Base-by-base conservation (phyloP, 1,140 invertebrate species). In the Nasonia longicornis region DNA sequence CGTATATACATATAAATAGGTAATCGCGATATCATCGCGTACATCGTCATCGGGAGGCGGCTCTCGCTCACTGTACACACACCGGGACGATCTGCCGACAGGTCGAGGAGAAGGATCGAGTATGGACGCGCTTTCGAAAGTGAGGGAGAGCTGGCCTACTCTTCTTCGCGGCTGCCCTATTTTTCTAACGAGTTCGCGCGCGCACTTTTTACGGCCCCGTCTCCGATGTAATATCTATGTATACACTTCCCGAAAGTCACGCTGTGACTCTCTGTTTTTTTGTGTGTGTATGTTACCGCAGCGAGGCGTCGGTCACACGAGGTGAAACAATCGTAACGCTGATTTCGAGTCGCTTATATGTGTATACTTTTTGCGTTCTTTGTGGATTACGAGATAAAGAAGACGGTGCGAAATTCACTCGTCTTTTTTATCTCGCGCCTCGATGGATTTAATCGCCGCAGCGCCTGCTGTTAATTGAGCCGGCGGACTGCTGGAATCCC, bases 1-100 rank as follows among this genome's bases (percentile, higher is more conserved):
- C 70, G 52, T 66, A 77, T 38, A 69, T 70, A 35, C 63, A 69
- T 80, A 76, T 64, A 76, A 73, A 42, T 77, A 82, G 69, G n/a
- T 72, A 71, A 79, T 79, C 29, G 69, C 64, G 31, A 38, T 48
- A 42, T 20, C 14, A 38, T 35, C 31, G 12, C 12, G 31, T 45
- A 4, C 26, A 26, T 72, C 10, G 8, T n/a, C n/a, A n/a, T 72
- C 16, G 11, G 8, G 64, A 45, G 2, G 74, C 7, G 14, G 20
- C 38, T 67, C 14, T 22, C 31, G 20, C n/a, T 67, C 64, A 12
- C 26, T 67, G 1, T 67, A 4, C 26, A 52, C 8, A 14, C 58
- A 14, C 64, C 22, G 16, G 48, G 48, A 52, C 16, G 16, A 52
- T 10, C 42, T 12, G 8, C 12, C 45, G 45, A 48, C 12, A 42